phyloP scores from a whole-genome alignment of 2,888 invertebrate genomes.

The Chirona hameri region DNA sequence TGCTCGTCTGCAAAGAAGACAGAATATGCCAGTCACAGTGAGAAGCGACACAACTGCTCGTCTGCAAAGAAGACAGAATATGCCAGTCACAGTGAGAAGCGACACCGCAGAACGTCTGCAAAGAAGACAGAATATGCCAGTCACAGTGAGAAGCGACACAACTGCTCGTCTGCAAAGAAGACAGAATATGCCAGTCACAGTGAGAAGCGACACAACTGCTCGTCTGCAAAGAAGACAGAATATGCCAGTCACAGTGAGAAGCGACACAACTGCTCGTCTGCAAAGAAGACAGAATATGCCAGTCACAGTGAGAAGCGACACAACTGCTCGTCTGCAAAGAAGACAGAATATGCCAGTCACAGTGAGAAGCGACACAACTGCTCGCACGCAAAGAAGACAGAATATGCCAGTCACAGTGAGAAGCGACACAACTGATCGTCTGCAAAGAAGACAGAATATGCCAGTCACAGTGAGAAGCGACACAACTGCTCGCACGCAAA shows the following conservation, averaged over 20 bases:
- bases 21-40: no score
- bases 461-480: no score
- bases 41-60: no score
- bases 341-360: not conserved
- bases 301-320: no score
- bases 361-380: no score
- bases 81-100: no score
- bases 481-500: no score
- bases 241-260: no score
- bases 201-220: no score
- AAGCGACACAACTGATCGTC: slow-evolving; percentile 97
- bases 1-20: slow-evolving; percentile 65
- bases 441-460: slow-evolving; percentile 50
- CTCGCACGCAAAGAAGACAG: slow-evolving; percentile 47
- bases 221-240: slow-evolving; percentile 61
- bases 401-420: slow-evolving; percentile 45
- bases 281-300: slow-evolving; percentile 36
- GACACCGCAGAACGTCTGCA: slow-evolving; percentile 94
- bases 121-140: slow-evolving; percentile 33
- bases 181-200: no score
- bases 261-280: no score
- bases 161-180: slow-evolving; percentile 68
- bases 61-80: slow-evolving; percentile 57
- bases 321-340: slow-evolving; percentile 73
- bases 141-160: no score